Conservation (phyloP, 2,113 vertebrate genomes). For the Cephalophus harveyi region DNA sequence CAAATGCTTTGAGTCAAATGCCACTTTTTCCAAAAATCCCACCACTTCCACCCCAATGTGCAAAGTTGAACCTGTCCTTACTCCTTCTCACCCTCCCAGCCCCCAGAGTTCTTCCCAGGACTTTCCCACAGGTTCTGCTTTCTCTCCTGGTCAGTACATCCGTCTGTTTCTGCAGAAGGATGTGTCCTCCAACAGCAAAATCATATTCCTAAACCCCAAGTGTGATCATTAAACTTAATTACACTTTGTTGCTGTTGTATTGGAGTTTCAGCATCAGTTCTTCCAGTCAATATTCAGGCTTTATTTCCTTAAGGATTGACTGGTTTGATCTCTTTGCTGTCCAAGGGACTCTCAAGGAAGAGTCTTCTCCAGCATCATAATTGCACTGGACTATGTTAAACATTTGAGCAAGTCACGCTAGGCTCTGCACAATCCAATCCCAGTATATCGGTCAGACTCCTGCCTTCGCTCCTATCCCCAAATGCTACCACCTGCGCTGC, state of each 20-base stretch:
- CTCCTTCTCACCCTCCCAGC: neutral
- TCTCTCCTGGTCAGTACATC: too few species aligned
- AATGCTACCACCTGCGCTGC: too few species aligned
- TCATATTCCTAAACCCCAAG: neutral
- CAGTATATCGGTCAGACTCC: neutral
- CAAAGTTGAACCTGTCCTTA: neutral
- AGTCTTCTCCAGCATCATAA: neutral
- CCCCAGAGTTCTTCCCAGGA: rapidly evolving
- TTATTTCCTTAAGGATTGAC: neutral
- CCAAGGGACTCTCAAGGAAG: neutral
- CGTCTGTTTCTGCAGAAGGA: neutral
- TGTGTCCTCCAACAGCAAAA: neutral
- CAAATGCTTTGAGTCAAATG: neutral
- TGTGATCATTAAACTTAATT: neutral
- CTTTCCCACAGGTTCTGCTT: neutral
- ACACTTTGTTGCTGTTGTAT: neutral
- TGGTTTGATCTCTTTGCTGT: neutral
- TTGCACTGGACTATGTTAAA: neutral
- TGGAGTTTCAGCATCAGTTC: neutral
- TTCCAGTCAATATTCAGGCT: neutral
- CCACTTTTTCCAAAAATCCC: neutral
- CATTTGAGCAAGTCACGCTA: neutral
- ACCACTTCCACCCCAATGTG: neutral
- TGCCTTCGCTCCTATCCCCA: neutral
- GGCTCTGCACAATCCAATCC: neutral